Evolutionary conservation across 2,888 invertebrate species (phyloP).

Genomic region (Steinernema carpocapsae): DNA sequence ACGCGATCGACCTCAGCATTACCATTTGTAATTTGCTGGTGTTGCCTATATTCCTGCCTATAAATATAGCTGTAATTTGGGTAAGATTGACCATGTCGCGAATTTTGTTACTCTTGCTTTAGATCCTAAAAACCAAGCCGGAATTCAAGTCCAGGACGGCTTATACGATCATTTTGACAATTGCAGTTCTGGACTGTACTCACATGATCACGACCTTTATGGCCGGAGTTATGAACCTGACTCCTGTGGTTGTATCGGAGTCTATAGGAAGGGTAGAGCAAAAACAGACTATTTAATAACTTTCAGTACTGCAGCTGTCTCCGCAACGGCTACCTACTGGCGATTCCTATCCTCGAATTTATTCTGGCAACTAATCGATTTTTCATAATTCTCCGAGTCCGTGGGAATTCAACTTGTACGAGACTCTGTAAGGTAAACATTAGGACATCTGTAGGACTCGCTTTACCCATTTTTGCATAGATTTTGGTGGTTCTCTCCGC

Average conservation of each 20-base stretch:
- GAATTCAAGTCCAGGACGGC: conserved; percentile 18
- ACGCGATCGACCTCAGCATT: conserved; percentile 13
- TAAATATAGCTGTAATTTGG: conserved; percentile 5
- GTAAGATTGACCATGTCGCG: background rate
- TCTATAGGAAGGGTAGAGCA: background rate
- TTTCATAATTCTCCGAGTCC: background rate
- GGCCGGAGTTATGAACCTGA: conserved; percentile 6
- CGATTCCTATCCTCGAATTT: conserved; percentile 16
- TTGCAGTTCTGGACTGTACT: conserved; percentile 1
- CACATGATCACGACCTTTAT: conserved; percentile 20
- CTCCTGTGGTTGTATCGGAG: background rate
- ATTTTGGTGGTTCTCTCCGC: background rate
- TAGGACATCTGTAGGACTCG: background rate
- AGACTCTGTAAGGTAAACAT: background rate
- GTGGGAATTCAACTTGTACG: background rate
- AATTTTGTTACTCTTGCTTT: background rate
- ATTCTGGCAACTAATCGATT: background rate
- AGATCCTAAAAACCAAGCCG: background rate
- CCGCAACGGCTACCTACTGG: conserved; percentile 8
- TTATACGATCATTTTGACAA: conserved; percentile 3
- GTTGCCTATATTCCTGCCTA: conserved; percentile 2
- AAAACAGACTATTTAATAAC: background rate
- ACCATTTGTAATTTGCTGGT: background rate
- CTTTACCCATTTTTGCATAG: background rate
- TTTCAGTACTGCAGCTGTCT: conserved; percentile 15